Evolutionary conservation across 2,797 vertebrate species (phyloP).

Genomic region (Gymnoscopelus microlampas): DNA sequence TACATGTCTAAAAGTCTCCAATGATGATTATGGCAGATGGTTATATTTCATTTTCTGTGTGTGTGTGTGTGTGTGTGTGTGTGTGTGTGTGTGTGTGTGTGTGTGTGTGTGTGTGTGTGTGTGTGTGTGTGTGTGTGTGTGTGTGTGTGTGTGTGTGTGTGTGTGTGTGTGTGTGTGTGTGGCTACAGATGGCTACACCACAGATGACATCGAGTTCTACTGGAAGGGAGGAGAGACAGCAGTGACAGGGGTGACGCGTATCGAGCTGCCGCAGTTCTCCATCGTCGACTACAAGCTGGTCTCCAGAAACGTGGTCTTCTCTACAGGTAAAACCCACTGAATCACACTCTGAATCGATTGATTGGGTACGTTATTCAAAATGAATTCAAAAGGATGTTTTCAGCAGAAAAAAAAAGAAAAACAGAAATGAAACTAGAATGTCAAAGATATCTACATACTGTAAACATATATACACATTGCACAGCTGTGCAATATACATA

Average conservation of each 20-base stretch:
- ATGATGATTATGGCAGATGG: slow-evolving; percentile 72
- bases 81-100: neutral
- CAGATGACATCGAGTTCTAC: slow-evolving; percentile 81
- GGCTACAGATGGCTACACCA: slow-evolving; percentile 78
- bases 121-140: neutral
- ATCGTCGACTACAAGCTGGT: slow-evolving; percentile 98
- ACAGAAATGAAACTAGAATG: too few relatives aligned
- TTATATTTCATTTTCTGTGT: slow-evolving; percentile 64
- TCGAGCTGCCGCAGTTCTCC: slow-evolving; percentile 98
- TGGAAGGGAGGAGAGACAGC: slow-evolving; percentile 77
- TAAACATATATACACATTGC: too few relatives aligned
- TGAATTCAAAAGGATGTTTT: too few relatives aligned
- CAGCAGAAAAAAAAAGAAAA: too few relatives aligned
- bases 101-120: slow-evolving; percentile 4
- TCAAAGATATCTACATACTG: too few relatives aligned
- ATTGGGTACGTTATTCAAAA: too few relatives aligned
- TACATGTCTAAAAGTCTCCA: slow-evolving; percentile 69
- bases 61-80: slow-evolving; percentile 22
- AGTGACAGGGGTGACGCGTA: slow-evolving; percentile 91
- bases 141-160: slow-evolving; percentile 2
- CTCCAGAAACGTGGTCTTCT: slow-evolving; percentile 97
- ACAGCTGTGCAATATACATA: too few relatives aligned
- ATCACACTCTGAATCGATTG: too few relatives aligned
- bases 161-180: slow-evolving; percentile 16
- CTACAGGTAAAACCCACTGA: slow-evolving; percentile 87